Conservation (phyloP, 1,140 invertebrate genomes). For the Bombus pascuorum region DNA sequence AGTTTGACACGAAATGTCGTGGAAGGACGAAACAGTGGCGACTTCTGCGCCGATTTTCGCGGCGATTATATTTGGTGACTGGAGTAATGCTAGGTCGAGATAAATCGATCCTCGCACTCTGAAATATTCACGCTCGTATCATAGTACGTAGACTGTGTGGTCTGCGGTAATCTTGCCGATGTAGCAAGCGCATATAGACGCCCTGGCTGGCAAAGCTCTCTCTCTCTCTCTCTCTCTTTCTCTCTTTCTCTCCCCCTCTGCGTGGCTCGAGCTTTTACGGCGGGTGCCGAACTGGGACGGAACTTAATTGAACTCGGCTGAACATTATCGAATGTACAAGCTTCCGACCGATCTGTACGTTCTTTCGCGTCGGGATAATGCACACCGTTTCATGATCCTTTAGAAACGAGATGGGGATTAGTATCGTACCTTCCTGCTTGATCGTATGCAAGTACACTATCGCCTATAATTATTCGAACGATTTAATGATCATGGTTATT, state of each 20-base stretch:
- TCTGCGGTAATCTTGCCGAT: constrained; percentile 51
- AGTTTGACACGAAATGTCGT: background rate
- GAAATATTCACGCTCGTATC: constrained; percentile 62
- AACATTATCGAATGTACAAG: constrained; percentile 30
- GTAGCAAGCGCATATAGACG: constrained; percentile 15
- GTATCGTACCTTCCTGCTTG: background rate
- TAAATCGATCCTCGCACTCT: constrained; percentile 53
- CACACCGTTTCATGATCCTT: background rate
- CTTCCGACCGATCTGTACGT: background rate
- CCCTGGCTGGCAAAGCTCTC: background rate
- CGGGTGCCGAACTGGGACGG: constrained; percentile 6
- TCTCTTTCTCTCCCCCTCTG: too few species aligned
- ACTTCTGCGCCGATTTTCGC: constrained; percentile 15
- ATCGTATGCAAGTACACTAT: background rate
- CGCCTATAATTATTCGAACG: background rate
- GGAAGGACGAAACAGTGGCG: background rate
- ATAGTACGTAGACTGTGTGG: constrained; percentile 45
- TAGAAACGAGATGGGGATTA: background rate
- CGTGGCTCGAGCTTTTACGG: constrained; percentile 17
- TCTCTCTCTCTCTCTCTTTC: background rate
- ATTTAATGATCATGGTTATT: background rate
- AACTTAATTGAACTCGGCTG: constrained; percentile 31
- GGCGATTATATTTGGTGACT: constrained; percentile 28
- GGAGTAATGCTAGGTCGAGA: constrained; percentile 50
- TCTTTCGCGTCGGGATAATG: constrained; percentile 12